phyloP scores from a whole-genome alignment of 2,888 invertebrate genomes.

The Ischnus inquisitorius region DNA sequence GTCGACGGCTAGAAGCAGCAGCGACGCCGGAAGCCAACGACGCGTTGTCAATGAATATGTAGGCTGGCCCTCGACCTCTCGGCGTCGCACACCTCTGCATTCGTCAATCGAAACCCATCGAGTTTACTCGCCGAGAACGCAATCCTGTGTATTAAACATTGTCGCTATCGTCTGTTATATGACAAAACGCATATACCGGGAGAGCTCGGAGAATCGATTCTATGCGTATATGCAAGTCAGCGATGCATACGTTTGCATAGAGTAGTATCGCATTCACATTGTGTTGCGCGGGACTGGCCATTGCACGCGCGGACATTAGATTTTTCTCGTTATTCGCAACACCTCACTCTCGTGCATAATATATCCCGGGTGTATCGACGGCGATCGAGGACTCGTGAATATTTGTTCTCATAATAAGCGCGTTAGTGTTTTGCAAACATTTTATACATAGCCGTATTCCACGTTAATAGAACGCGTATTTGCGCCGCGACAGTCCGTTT shows the following conservation, averaged over 20 bases:
- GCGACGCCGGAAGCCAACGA: constrained; percentile 76
- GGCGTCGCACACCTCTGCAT: constrained; percentile 63
- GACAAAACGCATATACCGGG: neutral
- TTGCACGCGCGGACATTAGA: neutral
- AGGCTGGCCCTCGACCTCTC: constrained; percentile 80
- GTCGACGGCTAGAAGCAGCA: constrained; percentile 16
- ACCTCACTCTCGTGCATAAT: constrained; percentile 18
- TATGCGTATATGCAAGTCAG: neutral
- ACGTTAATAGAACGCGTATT: constrained; percentile 26
- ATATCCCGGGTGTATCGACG: constrained; percentile 6
- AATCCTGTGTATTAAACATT: constrained; percentile 2
- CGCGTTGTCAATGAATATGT: constrained; percentile 81
- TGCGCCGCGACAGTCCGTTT: constrained; percentile 25
- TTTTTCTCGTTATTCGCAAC: constrained; percentile 46
- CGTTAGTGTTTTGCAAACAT: constrained; percentile 22
- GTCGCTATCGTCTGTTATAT: neutral
- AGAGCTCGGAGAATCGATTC: constrained; percentile 2
- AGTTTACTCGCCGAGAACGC: neutral
- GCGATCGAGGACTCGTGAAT: constrained; percentile 60
- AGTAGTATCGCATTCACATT: neutral
- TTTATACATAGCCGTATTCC: constrained; percentile 22
- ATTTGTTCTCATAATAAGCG: constrained; percentile 52
- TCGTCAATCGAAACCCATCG: constrained; percentile 32
- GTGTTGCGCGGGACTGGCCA: neutral
- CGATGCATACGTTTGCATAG: neutral